Conservation (phyloP, 2,797 vertebrate genomes). For the Poecilia velifera region DNA sequence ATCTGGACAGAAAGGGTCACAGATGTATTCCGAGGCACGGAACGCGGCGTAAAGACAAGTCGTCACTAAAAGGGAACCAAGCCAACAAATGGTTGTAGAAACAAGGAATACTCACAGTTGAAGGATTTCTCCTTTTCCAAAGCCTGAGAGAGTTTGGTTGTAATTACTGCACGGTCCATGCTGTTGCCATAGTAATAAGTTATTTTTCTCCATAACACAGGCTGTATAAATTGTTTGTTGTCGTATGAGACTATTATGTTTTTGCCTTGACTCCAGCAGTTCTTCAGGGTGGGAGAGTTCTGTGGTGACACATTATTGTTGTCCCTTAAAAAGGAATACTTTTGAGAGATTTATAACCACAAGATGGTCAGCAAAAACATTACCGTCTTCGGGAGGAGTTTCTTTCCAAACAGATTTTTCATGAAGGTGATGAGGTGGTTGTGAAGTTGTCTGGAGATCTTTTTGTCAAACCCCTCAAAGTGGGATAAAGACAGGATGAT, state of each 20-base stretch:
- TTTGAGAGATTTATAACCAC: background rate
- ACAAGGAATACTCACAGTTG: slow-evolving; percentile 26
- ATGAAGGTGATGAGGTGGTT: slow-evolving; percentile 55
- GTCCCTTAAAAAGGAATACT: background rate
- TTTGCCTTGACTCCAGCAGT: slow-evolving; percentile 53
- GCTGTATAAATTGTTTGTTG: background rate
- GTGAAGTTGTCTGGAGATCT: slow-evolving; percentile 27
- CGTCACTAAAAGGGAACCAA: background rate
- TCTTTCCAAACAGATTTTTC: slow-evolving; percentile 50
- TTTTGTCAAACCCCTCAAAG: slow-evolving; percentile 56
- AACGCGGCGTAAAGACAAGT: background rate
- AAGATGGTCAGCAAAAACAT: background rate
- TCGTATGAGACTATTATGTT: slow-evolving; percentile 68
- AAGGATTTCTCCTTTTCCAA: slow-evolving; percentile 21
- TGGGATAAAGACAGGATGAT: slow-evolving; percentile 65
- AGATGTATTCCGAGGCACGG: background rate
- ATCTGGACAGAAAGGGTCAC: slow-evolving; percentile 26
- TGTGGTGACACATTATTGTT: slow-evolving; percentile 8
- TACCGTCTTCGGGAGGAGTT: slow-evolving; percentile 36
- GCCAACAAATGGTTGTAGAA: background rate
- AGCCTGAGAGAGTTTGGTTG: slow-evolving; percentile 13
- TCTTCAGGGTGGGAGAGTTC: slow-evolving; percentile 42
- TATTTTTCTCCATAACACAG: slow-evolving; percentile 52
- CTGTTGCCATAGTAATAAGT: slow-evolving; percentile 53
- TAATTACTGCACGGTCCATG: slow-evolving; percentile 39